Base-by-base conservation (phyloP, 2,888 invertebrate genomes). In the Caenorhabditis panamensis region DNA sequence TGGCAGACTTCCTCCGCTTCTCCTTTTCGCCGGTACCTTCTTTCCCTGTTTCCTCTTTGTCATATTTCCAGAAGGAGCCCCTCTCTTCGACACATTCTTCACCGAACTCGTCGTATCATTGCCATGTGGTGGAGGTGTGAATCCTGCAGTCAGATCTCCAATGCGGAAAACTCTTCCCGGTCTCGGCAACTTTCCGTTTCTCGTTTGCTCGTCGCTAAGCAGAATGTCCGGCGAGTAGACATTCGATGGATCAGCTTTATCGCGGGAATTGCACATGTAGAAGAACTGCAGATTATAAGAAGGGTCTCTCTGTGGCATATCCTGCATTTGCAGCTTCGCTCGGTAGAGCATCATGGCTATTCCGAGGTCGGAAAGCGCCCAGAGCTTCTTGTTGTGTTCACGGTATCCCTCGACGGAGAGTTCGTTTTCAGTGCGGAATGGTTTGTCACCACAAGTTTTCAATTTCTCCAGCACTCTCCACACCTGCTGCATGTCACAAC, bases 331-430 rank as follows among this genome's bases (percentile, higher is more conserved):
- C 6, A 82, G 44, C 44, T 84, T 84, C 1, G 82, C 82, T n/a
- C 84, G 76, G 58, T 84, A 83, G 3, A 77, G 24, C 69, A 84
- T 64, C 84, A 84, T 82, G 9, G 51, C n/a, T 13, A 83, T 79
- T 16, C 67, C 82, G 8, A 84, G 67, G 62, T 86, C 84, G 22
- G 72, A 64, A 11, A 86, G 24, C 1, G 84, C 83, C 86, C 86
- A 86, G n/a, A 84, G 49, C 58, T 86, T 86, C 83, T 85, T 77
- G 31, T 82, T 72, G 26, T 68, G 67, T 24, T 73, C 62, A 11
- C 31, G 22, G 20, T 66, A 24, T 24, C 58, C 36, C 2, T 22
- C 44, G 11, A 9, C 37, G 11, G 20, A 31, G 28, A 62, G 16
- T 8, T 28, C 53, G 24, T 9, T 2, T 3, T 20, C 6, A 49